phyloP scores from a whole-genome alignment of 2,113 vertebrate genomes.

The Mirounga angustirostris region DNA sequence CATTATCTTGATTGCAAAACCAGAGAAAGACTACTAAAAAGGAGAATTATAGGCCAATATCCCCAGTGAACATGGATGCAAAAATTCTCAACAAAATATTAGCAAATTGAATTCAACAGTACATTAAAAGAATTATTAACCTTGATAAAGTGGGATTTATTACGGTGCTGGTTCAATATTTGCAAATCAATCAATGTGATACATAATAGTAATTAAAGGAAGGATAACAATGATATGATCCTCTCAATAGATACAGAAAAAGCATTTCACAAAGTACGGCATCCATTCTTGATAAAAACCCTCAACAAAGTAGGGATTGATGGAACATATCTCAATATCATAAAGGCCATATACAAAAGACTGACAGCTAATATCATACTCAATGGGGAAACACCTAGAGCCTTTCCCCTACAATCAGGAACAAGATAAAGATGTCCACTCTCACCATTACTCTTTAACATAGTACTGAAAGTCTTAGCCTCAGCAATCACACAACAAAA shows the following conservation, averaged over 20 bases:
- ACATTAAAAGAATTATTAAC: not conserved
- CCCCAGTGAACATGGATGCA: not conserved
- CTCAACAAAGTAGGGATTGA: not conserved
- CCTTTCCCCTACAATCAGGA: not conserved
- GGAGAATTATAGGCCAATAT: not conserved
- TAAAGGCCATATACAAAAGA: not conserved
- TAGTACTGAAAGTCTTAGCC: not conserved
- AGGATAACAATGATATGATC: not conserved
- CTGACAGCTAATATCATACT: not conserved
- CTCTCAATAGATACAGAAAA: not conserved
- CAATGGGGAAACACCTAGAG: not conserved
- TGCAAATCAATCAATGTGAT: not conserved
- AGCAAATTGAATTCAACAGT: not conserved
- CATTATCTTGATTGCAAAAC: not conserved
- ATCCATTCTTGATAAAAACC: not conserved
- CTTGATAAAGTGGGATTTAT: not conserved
- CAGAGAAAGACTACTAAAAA: not conserved
- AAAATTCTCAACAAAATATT: not conserved
- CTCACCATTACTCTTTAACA: not conserved
- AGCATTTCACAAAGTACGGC: not conserved
- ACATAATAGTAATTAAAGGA: not conserved
- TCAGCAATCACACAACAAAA: not conserved
- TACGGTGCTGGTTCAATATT: not conserved
- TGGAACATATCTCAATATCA: not conserved
- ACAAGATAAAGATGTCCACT: not conserved